Evolutionary conservation across 2,113 vertebrate genomes (phyloP), one percentile per base, ranked within the genome.

Genomic region (Platycercus adscitus): DNA sequence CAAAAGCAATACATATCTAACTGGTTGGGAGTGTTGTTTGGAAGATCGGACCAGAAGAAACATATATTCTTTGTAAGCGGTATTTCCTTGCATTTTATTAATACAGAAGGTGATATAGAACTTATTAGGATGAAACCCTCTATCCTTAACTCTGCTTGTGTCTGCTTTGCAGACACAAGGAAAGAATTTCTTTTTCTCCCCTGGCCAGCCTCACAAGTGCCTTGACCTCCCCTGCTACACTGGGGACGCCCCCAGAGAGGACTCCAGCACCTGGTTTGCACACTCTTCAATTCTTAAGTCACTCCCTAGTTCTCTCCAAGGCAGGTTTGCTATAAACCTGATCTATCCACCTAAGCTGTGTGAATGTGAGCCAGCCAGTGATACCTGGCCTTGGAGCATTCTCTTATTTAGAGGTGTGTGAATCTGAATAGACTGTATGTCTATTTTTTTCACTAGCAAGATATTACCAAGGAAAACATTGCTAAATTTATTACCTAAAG

Each of bases 241-340:
- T 17, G 9, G 6, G 7, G 2, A 78, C 3, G 5, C 35, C 0
- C 11, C 10, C 3, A 2, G 29, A 5, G 6, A 5, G 5, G 17
- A 46, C 37, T 68, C 25, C 44, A 25, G 47, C 21, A 52, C 9
- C 46, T 26, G 1, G 1, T 61, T 91, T 81, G 13, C n/a, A 29
- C 12, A 15, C 3, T 61, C 19, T 17, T 69, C n/a, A 44, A 2
- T 37, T 64, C 39, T 76, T 33, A 69, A 19, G 21, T 84, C 17
- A 44, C 5, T 71, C n/a, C 19, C 11, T 37, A 49, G 21, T 6
- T 64, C 9, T 53, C 35, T 68, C 33, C 71, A 58, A n/a, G n/a
- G 16, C 17, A 80, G 35, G 3, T 69, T 72, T 80, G 18, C 70
- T 65, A 10, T 76, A 50, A 80, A 53, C 5, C 9, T 9, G 19